These are phyloP conservation scores for Drosophila miranda DNA, from an alignment of 1,140 invertebrate species.

Conservation along the genomic window DNA sequence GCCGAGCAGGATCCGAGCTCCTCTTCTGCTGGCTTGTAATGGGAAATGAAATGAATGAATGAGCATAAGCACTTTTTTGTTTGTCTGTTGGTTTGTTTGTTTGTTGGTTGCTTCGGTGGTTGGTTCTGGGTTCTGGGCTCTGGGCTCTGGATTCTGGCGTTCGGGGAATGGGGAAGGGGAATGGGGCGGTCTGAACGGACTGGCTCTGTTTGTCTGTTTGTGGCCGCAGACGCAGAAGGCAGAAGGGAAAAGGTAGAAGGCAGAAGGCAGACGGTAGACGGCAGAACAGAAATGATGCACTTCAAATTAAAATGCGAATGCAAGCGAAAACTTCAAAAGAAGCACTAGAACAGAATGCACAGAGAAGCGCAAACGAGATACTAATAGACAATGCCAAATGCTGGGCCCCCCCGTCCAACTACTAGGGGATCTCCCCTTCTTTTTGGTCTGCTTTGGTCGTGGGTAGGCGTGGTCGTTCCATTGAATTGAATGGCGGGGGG, in stretches of 20 bases:
- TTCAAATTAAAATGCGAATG: conserved; percentile 81
- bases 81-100: conserved; percentile 49
- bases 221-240: conserved; percentile 54
- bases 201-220: conserved; percentile 46
- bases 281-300: conserved; percentile 71
- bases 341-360: conserved; percentile 77
- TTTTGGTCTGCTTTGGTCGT: conserved; percentile 23
- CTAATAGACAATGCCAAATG: conserved; percentile 76
- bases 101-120: conserved; percentile 38
- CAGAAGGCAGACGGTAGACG: conserved; percentile 8
- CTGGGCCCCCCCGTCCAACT: conserved; percentile 8
- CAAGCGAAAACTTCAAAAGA: conserved; percentile 80
- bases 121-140: too few relatives aligned
- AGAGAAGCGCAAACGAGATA: conserved; percentile 80
- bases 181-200: not conserved
- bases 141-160: too few relatives aligned
- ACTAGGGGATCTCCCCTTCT: not conserved
- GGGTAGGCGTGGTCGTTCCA: conserved; percentile 37
- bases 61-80: conserved; percentile 80
- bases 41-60: conserved; percentile 81
- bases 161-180: too few relatives aligned
- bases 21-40: conserved; percentile 58
- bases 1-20: conserved; percentile 26
- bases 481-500: conserved; percentile 60
- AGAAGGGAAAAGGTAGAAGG: too few relatives aligned